Evolutionary conservation across 2,797 vertebrate species (phyloP).

Genomic region (Oryzias dopingdopingensis): DNA sequence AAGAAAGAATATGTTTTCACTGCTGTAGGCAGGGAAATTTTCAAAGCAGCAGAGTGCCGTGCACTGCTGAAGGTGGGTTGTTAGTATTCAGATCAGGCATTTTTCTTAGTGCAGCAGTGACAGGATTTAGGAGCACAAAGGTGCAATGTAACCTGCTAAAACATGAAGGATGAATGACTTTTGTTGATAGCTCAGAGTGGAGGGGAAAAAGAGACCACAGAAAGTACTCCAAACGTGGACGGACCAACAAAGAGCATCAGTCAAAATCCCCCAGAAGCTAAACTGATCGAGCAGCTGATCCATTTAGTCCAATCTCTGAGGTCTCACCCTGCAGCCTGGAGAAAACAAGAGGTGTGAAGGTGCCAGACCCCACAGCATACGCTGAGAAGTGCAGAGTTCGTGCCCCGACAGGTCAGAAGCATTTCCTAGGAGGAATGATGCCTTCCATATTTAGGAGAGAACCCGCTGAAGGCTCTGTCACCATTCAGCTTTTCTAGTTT

Average conservation of each 20-base stretch:
- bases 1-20: not conserved
- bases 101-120: not conserved
- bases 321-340: not conserved
- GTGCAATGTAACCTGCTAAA: conserved; percentile 1
- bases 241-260: not conserved
- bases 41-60: conserved; percentile 12
- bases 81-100: conserved; percentile 26
- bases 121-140: conserved; percentile 2
- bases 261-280: not conserved
- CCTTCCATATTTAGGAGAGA: not conserved
- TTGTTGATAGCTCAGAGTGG: not conserved
- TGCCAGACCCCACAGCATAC: not conserved
- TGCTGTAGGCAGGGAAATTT: conserved; percentile 17
- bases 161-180: conserved; percentile 3
- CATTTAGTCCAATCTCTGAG: not conserved
- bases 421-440: not conserved
- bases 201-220: not conserved
- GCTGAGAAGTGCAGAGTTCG: not conserved
- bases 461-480: no score
- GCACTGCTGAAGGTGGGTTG: conserved; percentile 10
- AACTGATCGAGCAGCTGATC: not conserved
- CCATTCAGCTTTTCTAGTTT: no score
- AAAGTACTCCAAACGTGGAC: not conserved
- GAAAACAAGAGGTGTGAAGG: not conserved
- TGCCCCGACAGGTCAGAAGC: not conserved